A percentile compares a stretch with the other conserved stretches of the same genome.
Conservation (phyloP, 2,888 invertebrate genomes). For the Perithous albicinctus region DNA sequence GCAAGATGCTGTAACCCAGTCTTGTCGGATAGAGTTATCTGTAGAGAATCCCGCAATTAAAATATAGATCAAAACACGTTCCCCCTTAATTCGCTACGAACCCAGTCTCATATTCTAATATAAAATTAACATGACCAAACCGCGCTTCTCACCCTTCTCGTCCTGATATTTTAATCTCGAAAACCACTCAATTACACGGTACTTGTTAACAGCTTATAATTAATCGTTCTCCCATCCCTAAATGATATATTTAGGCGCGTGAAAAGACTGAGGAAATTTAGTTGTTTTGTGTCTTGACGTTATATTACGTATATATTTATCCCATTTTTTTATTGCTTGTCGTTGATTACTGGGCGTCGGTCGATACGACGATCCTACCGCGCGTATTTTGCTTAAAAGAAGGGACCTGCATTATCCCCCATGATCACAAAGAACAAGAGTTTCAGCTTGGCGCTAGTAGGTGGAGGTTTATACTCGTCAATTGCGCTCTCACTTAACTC, state of each 20-base stretch:
- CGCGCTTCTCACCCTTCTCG: background rate
- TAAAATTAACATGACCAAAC: background rate
- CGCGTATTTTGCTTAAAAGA: background rate
- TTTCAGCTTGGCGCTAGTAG: slow-evolving; percentile 61
- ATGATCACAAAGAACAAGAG: slow-evolving; percentile 37
- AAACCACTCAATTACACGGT: background rate
- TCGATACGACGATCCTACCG: slow-evolving; percentile 18
- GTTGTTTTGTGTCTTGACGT: background rate
- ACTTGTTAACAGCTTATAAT: background rate
- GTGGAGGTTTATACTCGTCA: slow-evolving; percentile 62
- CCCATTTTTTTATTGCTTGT: background rate
- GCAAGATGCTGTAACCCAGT: slow-evolving; percentile 33
- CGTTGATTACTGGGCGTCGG: slow-evolving; percentile 37
- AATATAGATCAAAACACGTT: background rate
- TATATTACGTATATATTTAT: background rate
- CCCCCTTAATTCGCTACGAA: background rate
- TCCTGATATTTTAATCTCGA: background rate
- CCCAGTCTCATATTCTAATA: background rate
- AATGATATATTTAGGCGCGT: background rate
- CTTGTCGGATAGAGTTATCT: slow-evolving; percentile 12
- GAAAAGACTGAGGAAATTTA: background rate
- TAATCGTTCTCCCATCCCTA: background rate
- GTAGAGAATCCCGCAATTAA: background rate
- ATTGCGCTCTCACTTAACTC: background rate
- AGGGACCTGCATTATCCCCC: slow-evolving; percentile 64